Evolutionary conservation across 2,888 invertebrate species (phyloP).

Genomic region (Cremastinae sp.): DNA sequence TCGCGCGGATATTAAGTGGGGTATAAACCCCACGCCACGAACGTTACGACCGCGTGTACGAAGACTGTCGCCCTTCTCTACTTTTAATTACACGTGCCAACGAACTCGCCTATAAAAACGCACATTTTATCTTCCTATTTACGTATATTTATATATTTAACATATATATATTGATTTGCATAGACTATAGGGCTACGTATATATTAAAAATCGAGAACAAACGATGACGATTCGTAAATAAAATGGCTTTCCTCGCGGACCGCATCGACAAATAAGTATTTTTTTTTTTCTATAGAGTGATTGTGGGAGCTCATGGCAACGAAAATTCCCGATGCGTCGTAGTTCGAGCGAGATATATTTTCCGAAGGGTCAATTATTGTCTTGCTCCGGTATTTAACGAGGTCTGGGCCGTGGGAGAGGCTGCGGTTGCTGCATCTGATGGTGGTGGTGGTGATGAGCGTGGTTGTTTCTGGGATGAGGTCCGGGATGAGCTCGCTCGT

Average conservation of each 20-base stretch:
- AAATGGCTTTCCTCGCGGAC: conserved; percentile 52
- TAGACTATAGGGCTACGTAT: conserved; percentile 12
- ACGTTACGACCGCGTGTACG: conserved; percentile 28
- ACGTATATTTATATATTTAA: conserved; percentile 2
- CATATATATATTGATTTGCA: conserved; percentile 18
- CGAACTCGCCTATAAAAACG: conserved; percentile 41
- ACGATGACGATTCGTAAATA: conserved; percentile 40
- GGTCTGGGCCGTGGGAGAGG: conserved; percentile 78
- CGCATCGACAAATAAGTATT: too few species aligned
- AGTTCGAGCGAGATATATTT: too few species aligned
- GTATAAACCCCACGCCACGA: conserved; percentile 25
- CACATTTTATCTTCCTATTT: neutral
- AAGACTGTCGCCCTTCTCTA: conserved; percentile 29
- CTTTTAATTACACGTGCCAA: conserved; percentile 44
- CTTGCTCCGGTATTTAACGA: too few species aligned
- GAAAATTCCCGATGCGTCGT: conserved; percentile 1
- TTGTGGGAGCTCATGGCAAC: conserved; percentile 51
- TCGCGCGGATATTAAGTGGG: conserved; percentile 27
- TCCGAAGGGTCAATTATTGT: too few species aligned
- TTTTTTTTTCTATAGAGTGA: conserved; percentile 39
- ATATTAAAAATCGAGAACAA: conserved; percentile 19
- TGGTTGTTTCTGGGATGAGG: conserved; percentile 82
- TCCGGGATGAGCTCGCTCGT: conserved; percentile 86
- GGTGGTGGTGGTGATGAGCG: conserved; percentile 62
- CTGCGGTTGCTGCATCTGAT: conserved; percentile 74